These are phyloP conservation scores for Nycteola revayana DNA, from an alignment of 2,888 invertebrate genomes.

Conservation along the genomic window DNA sequence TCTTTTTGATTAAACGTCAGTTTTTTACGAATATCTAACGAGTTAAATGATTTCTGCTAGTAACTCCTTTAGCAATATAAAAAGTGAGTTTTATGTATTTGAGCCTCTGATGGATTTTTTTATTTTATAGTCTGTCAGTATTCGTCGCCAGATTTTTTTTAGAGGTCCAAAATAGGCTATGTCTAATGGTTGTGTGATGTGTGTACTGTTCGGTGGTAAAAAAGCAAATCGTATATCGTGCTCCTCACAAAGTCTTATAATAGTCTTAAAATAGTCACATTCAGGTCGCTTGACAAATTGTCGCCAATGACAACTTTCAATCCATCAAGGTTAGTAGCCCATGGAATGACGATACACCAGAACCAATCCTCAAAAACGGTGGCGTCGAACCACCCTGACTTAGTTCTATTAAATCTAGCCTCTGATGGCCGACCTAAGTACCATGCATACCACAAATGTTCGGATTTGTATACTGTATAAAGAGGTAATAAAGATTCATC, in stretches of 20 bases:
- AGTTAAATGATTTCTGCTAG: no score
- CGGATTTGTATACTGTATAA: conserved; percentile 24
- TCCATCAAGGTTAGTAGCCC: no score
- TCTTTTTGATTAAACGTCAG: no score
- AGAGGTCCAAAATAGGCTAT: neutral
- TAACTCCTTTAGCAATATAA: no score
- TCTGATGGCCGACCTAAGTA: conserved; percentile 16
- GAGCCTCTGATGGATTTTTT: no score
- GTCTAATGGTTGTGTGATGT: conserved; percentile 5
- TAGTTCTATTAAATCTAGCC: conserved; percentile 21
- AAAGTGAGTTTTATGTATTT: no score
- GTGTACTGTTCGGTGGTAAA: conserved; percentile 3
- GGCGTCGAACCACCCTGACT: conserved; percentile 25
- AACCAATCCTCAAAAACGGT: conserved; percentile 23
- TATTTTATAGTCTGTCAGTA: no score
- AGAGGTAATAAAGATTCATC: conserved; percentile 17
- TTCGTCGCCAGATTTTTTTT: neutral
- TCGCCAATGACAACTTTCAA: no score
- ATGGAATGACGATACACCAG: conserved; percentile 17
- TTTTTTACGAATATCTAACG: no score
- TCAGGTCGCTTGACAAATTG: no score
- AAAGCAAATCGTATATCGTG: conserved; percentile 3
- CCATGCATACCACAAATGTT: conserved; percentile 23
- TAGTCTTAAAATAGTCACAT: no score
- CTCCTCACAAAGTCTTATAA: neutral